Conservation (phyloP, 2,113 vertebrate species). For the Zootoca vivipara region DNA sequence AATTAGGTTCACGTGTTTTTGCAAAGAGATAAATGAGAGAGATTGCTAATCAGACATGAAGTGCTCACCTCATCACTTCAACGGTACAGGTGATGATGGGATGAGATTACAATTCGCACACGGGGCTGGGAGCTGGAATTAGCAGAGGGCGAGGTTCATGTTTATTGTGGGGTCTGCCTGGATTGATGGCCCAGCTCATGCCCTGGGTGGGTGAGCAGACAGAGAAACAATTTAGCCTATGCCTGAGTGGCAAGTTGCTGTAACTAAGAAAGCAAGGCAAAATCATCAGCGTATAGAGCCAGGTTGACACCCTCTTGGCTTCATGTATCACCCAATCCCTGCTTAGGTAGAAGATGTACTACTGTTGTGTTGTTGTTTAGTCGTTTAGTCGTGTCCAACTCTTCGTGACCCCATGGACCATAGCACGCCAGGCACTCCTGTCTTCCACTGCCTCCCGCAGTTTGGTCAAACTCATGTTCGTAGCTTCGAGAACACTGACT, state of each 20-base stretch:
- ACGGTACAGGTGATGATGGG: neutral
- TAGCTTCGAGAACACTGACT: too few species aligned
- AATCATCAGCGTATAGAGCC: neutral
- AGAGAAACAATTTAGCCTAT: neutral
- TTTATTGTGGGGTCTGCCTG: neutral
- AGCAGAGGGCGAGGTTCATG: neutral
- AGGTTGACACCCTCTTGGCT: neutral
- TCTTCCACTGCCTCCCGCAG: too few species aligned
- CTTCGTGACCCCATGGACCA: too few species aligned
- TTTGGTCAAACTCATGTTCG: too few species aligned
- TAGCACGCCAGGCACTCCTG: too few species aligned
- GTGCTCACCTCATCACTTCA: neutral
- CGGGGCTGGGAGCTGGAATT: neutral
- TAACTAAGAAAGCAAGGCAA: too few species aligned
- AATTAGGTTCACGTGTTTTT: neutral
- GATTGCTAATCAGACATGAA: conserved; percentile 12
- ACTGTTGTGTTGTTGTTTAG: too few species aligned
- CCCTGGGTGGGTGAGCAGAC: neutral
- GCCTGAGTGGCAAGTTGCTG: neutral
- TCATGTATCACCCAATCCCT: too few species aligned
- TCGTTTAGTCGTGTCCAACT: too few species aligned
- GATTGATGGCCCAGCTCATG: neutral
- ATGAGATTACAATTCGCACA: neutral
- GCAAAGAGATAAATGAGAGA: neutral
- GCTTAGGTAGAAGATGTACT: neutral